Evolutionary conservation across 2,797 vertebrate species (phyloP).

Genomic region (Leptodactylus fallax): DNA sequence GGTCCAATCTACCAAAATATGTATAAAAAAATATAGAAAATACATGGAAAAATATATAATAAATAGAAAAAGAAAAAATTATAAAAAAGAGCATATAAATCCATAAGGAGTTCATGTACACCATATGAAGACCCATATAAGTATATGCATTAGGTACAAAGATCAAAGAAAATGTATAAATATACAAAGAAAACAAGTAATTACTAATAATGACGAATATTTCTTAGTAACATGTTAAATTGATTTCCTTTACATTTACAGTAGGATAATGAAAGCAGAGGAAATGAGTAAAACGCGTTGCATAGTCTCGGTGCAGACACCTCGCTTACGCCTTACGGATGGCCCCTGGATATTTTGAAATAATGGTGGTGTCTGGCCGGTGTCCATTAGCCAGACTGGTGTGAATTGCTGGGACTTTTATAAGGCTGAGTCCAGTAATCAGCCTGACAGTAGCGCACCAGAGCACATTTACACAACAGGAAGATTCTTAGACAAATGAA

Average conservation of each 20-base stretch:
- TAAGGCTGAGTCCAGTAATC: constrained; percentile 35
- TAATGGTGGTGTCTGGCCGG: constrained; percentile 48
- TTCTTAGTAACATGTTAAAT: background rate
- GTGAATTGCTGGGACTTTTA: constrained; percentile 48
- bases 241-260: background rate
- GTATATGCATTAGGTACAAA: no score
- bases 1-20: no score
- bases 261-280: background rate
- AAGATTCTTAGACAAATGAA: constrained; percentile 47
- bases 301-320: background rate
- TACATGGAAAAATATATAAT: no score
- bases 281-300: constrained; percentile 10
- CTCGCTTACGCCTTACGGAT: constrained; percentile 2
- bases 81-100: no score
- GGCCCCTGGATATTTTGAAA: constrained; percentile 40
- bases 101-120: no score
- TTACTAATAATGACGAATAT: background rate
- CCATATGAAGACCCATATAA: no score
- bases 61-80: no score
- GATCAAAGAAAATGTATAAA: no score
- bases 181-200: background rate
- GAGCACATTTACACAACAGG: constrained; percentile 45
- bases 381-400: constrained; percentile 41
- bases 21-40: no score
- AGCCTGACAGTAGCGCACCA: constrained; percentile 42